These are phyloP conservation scores for Carassius gibelio DNA, from an alignment of 2,113 vertebrate species.

Conservation along the genomic window DNA sequence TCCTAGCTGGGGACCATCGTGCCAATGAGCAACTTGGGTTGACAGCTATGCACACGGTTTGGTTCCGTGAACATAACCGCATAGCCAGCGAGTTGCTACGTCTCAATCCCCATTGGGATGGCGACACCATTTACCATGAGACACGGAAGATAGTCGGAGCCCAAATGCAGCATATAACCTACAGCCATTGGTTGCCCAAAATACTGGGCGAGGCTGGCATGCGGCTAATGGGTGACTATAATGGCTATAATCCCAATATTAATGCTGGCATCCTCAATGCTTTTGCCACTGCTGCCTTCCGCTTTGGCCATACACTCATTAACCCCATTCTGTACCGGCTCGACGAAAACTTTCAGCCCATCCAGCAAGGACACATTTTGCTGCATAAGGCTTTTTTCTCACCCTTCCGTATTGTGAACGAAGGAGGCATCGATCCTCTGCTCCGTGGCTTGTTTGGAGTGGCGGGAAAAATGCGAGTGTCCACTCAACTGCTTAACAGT, in stretches of 20 bases:
- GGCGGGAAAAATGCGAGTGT: constrained; percentile 93
- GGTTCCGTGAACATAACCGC: constrained; percentile 97
- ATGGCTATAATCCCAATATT: constrained; percentile 88
- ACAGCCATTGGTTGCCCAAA: constrained; percentile 95
- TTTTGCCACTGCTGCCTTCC: constrained; percentile 95
- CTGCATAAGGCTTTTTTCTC: constrained; percentile 98
- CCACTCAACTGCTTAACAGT: constrained; percentile 91
- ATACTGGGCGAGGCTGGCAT: constrained; percentile 91
- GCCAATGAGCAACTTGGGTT: constrained; percentile 95
- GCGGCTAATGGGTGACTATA: constrained; percentile 87
- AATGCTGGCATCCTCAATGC: constrained; percentile 90
- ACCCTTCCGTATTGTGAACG: constrained; percentile 94
- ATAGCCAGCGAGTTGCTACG: constrained; percentile 87
- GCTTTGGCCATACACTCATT: constrained; percentile 96
- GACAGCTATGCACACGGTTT: constrained; percentile 94
- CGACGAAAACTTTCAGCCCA: constrained; percentile 87
- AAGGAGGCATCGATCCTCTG: constrained; percentile 96
- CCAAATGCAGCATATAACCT: constrained; percentile 97
- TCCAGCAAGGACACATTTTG: constrained; percentile 89
- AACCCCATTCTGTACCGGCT: constrained; percentile 92
- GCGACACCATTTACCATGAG: constrained; percentile 96
- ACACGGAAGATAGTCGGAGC: constrained; percentile 95
- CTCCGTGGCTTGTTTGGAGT: constrained; percentile 92
- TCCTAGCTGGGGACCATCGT: constrained; percentile 94
- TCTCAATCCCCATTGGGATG: constrained; percentile 97